Evolutionary conservation across 2,888 invertebrate genomes (phyloP).

Genomic region (Hypsopygia costalis): DNA sequence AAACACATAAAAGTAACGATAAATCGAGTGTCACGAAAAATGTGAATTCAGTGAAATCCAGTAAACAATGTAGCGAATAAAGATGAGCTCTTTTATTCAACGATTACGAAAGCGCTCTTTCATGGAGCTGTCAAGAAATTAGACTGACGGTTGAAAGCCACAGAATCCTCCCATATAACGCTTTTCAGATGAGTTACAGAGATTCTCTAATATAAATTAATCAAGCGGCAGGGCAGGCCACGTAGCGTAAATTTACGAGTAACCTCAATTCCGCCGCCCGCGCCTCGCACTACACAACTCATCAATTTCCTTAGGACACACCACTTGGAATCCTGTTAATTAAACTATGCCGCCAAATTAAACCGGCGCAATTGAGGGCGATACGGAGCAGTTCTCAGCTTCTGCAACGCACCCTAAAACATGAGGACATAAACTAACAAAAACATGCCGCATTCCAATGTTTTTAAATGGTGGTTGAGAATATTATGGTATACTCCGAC

Average conservation of each 20-base stretch:
- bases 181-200: constrained; percentile 53
- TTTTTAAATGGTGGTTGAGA: too few relatives aligned
- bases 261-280: constrained; percentile 27
- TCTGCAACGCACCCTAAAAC: background rate
- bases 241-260: constrained; percentile 65
- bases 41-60: too few relatives aligned
- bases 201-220: constrained; percentile 65
- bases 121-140: constrained; percentile 26
- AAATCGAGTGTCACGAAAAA: too few relatives aligned
- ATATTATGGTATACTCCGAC: too few relatives aligned
- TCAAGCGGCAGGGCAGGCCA: constrained; percentile 51
- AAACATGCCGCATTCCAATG: too few relatives aligned
- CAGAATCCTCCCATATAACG: constrained; percentile 38
- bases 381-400: background rate
- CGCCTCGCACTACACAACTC: constrained; percentile 55
- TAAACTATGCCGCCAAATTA: constrained; percentile 71
- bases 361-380: constrained; percentile 22
- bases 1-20: too few relatives aligned
- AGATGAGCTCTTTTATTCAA: too few relatives aligned
- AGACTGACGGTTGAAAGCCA: constrained; percentile 30
- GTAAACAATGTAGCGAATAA: too few relatives aligned
- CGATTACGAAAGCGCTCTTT: too few relatives aligned
- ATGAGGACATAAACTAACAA: background rate
- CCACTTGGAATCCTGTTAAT: constrained; percentile 68
- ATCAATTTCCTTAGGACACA: constrained; percentile 70